These are phyloP conservation scores for Larimichthys polyactis DNA, from an alignment of 2,113 vertebrate genomes.

Conservation along the genomic window DNA sequence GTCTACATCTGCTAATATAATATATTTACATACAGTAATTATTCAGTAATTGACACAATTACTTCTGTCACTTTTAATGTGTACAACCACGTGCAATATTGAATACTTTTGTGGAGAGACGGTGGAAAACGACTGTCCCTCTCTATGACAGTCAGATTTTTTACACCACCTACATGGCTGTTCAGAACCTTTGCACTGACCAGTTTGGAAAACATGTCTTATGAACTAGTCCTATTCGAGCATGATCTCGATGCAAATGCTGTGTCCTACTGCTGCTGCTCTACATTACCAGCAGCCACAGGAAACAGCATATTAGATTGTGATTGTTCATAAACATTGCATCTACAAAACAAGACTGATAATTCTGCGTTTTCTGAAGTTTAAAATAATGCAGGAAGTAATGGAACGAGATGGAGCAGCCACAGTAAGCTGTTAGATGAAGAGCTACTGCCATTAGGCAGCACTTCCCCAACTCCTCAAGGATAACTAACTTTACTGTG, in stretches of 20 bases:
- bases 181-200: no score
- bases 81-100: no score
- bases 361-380: not conserved
- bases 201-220: no score
- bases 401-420: not conserved
- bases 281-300: not conserved
- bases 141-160: no score
- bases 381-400: not conserved
- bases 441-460: not conserved
- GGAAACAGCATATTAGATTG: not conserved
- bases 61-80: no score
- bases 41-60: no score
- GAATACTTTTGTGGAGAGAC: no score
- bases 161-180: no score
- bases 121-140: no score
- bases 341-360: not conserved
- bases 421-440: not conserved
- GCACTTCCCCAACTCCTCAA: not conserved
- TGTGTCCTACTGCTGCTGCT: not conserved
- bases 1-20: not conserved
- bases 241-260: not conserved
- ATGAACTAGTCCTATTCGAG: not conserved
- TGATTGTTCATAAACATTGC: no score
- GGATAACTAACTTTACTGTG: not conserved
- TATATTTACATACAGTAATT: no score